Evolutionary conservation across 2,797 vertebrate genomes (phyloP).

Genomic region (Mormyrus proboscirostris): DNA sequence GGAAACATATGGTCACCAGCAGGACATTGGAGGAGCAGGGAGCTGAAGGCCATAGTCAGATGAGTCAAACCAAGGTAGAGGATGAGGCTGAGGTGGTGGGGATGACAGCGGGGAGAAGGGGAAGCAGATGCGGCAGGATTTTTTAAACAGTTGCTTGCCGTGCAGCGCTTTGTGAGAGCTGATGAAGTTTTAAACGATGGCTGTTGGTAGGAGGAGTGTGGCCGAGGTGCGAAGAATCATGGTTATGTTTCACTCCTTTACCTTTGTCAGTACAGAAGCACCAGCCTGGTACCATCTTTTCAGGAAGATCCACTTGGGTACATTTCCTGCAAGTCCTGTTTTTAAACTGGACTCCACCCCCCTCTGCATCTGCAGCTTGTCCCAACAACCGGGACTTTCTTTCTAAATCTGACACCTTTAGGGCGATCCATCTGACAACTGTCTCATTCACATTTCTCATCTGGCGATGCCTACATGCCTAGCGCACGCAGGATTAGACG

Average conservation of each 20-base stretch:
- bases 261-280: neutral
- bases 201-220: neutral
- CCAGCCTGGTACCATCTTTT: neutral
- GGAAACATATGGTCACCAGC: conserved; percentile 33
- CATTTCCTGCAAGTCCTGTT: neutral
- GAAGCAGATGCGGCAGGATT: neutral
- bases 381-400: too few relatives aligned
- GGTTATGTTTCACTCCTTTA: neutral
- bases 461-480: neutral
- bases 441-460: neutral
- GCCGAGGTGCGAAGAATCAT: neutral
- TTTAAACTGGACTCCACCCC: neutral
- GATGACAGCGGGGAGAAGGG: neutral
- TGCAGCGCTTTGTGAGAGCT: neutral
- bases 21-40: conserved; percentile 38
- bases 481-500: neutral
- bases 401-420: neutral
- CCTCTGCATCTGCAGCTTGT: neutral
- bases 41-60: conserved; percentile 47
- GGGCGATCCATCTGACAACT: too few relatives aligned
- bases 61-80: conserved; percentile 28
- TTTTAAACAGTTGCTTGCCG: neutral
- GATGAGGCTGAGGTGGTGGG: neutral
- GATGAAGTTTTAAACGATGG: neutral
- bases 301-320: neutral